A percentile compares a stretch with the other conserved stretches of the same genome.
Evolutionary conservation across 2,113 vertebrate species (phyloP).

Genomic region (Syngnathus typhle): DNA sequence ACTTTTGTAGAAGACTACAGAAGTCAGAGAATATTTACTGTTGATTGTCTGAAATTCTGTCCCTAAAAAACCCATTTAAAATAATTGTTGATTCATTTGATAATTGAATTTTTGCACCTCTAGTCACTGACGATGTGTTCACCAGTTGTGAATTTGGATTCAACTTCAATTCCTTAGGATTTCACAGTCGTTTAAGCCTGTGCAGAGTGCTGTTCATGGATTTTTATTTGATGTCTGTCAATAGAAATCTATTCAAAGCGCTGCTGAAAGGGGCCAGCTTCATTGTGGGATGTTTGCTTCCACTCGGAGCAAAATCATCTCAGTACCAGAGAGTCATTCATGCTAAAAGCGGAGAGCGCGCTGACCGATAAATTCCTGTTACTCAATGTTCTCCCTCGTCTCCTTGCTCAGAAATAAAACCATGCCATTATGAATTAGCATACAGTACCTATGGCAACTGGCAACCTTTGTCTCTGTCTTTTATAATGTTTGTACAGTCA

Average conservation of each 20-base stretch:
- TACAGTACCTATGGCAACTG: slow-evolving; percentile 78
- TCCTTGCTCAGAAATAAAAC: slow-evolving; percentile 37
- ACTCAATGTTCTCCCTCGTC: slow-evolving; percentile 21
- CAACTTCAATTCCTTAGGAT: background rate
- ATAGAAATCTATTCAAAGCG: slow-evolving; percentile 4
- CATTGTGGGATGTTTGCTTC: slow-evolving; percentile 6
- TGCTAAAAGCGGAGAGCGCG: slow-evolving; percentile 43
- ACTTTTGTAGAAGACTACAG: too few species aligned
- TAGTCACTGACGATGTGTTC: background rate
- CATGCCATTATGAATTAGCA: slow-evolving; percentile 74
- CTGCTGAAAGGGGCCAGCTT: slow-evolving; percentile 1
- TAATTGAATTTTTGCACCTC: too few species aligned
- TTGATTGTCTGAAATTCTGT: too few species aligned
- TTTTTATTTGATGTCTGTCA: background rate
- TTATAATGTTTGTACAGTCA: slow-evolving; percentile 72
- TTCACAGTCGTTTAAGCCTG: background rate
- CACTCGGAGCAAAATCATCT: background rate
- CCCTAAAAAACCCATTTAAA: too few species aligned
- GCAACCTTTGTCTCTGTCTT: slow-evolving; percentile 73
- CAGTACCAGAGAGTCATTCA: slow-evolving; percentile 21
- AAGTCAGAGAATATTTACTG: too few species aligned
- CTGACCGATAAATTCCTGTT: slow-evolving; percentile 44
- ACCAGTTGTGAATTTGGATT: background rate
- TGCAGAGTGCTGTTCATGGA: background rate
- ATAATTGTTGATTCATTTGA: too few species aligned